Evolutionary conservation across 2,888 invertebrate genomes (phyloP).

Genomic region (Phymatocera aterrima): DNA sequence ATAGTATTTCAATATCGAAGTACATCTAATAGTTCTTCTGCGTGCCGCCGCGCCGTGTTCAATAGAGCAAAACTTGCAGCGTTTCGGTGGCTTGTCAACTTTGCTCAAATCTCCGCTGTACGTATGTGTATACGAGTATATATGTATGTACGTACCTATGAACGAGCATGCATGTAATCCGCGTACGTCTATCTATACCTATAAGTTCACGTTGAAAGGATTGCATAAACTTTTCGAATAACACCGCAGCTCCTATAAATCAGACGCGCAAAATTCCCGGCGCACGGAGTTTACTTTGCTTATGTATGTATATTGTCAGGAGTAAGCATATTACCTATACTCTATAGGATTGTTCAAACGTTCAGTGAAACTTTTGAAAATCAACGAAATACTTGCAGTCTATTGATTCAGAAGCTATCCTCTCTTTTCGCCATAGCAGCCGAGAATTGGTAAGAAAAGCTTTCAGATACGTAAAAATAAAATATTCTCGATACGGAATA

Average conservation of each 20-base stretch:
- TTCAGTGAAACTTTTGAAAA: background rate
- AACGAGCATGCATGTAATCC: conserved; percentile 15
- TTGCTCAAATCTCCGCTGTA: conserved; percentile 57
- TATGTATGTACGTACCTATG: background rate
- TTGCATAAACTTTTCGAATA: conserved; percentile 72
- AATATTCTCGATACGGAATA: no score
- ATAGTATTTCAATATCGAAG: conserved; percentile 50
- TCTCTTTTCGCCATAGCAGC: no score
- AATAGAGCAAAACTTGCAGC: conserved; percentile 54
- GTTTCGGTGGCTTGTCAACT: conserved; percentile 60
- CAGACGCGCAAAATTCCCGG: conserved; percentile 46
- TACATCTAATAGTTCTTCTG: conserved; percentile 54
- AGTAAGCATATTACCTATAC: conserved; percentile 39
- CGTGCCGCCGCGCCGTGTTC: background rate
- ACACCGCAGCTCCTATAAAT: conserved; percentile 63
- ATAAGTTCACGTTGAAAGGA: conserved; percentile 55
- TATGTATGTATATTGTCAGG: conserved; percentile 18
- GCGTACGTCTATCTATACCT: no score
- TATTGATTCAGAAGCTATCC: background rate
- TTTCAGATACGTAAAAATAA: no score
- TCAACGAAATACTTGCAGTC: background rate
- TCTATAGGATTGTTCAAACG: no score
- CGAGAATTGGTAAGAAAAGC: no score
- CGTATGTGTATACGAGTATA: background rate
- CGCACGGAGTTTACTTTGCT: background rate